Evolutionary conservation across 2,797 vertebrate genomes (phyloP).

Genomic region (Crocodylus rhombifer): DNA sequence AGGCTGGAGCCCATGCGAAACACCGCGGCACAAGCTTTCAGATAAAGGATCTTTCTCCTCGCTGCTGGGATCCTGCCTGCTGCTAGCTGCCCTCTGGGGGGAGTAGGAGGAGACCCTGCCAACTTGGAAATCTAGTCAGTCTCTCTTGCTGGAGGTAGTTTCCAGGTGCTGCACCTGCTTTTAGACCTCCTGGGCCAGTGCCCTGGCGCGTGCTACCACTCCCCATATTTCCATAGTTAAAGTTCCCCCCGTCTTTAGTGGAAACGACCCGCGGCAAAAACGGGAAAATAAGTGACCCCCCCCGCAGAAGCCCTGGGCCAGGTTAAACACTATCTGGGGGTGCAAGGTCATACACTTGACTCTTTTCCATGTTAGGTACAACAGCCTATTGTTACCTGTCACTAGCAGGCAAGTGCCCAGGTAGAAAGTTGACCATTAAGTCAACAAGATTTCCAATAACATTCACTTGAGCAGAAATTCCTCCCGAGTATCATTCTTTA

Average conservation of each 20-base stretch:
- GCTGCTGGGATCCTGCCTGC: neutral
- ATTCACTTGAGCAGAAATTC: neutral
- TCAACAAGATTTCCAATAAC: rapidly evolving
- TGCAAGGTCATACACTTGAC: neutral
- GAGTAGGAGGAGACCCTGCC: neutral
- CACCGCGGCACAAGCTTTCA: too few species aligned
- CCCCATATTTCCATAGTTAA: neutral
- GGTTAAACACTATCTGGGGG: neutral
- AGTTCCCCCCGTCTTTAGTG: neutral
- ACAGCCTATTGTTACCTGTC: neutral
- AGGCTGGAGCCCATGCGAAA: neutral
- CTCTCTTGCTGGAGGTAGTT: neutral
- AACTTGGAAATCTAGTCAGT: neutral
- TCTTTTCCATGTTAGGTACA: neutral
- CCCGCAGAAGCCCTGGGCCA: too few species aligned
- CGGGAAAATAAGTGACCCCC: too few species aligned
- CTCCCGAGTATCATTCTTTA: neutral
- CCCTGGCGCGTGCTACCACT: too few species aligned
- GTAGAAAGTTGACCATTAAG: neutral
- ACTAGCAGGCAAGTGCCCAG: neutral
- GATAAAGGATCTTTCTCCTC: too few species aligned
- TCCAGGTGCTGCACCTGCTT: neutral
- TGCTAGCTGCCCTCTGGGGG: too few species aligned
- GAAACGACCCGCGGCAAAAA: neutral
- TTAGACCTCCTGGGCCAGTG: neutral